A percentile compares a stretch with the other conserved stretches of the same genome.
These are phyloP conservation scores for Bucorvus abyssinicus DNA, from an alignment of 2,797 vertebrate genomes.

Conservation along the genomic window DNA sequence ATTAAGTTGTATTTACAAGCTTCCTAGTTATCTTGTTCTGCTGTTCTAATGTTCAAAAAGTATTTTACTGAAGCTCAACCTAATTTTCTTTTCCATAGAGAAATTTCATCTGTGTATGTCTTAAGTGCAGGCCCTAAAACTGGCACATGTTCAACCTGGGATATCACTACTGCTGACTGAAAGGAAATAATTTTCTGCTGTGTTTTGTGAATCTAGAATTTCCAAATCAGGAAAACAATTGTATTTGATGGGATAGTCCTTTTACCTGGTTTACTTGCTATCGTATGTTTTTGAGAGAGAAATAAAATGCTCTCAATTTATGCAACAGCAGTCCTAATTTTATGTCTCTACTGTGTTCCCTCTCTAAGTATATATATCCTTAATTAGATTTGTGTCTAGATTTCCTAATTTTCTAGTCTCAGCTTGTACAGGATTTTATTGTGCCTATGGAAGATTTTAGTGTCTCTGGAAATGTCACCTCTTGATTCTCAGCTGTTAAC, in stretches of 20 bases:
- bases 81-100: neutral
- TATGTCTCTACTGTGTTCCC: neutral
- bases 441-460: neutral
- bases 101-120: neutral
- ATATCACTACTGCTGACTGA: neutral
- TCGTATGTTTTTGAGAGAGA: neutral
- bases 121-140: neutral
- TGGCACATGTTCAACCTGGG: neutral
- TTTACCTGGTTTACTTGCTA: neutral
- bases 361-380: neutral
- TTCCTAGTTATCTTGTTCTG: neutral
- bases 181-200: neutral
- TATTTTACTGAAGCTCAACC: neutral
- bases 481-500: neutral
- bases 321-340: neutral
- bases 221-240: neutral
- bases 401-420: neutral
- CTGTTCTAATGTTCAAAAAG: neutral
- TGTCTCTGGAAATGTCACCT: neutral
- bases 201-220: neutral
- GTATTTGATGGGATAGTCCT: neutral
- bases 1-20: neutral
- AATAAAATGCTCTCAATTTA: neutral
- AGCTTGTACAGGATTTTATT: neutral
- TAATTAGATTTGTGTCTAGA: neutral